Conservation (phyloP, 1,140 invertebrate species). For the Megalonaias nervosa region DNA sequence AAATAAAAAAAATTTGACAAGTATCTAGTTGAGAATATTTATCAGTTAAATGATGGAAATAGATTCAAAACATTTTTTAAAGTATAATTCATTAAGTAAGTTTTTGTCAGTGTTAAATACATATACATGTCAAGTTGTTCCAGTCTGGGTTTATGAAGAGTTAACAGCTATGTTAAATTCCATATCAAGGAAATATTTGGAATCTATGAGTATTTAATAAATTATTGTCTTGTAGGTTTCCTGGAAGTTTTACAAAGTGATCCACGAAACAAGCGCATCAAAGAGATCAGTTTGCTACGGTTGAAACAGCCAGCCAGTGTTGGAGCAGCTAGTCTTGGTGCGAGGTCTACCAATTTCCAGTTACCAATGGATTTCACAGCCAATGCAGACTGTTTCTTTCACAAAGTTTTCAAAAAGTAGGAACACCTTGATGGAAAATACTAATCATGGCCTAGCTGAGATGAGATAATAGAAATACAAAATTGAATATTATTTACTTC, state of each 20-base stretch:
- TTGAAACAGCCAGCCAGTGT: constrained; percentile 80
- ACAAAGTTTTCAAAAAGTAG: constrained; percentile 26
- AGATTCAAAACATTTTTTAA: no score
- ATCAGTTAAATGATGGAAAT: no score
- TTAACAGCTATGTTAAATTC: neutral
- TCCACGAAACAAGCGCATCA: constrained; percentile 56
- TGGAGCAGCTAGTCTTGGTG: constrained; percentile 84
- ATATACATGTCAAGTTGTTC: no score
- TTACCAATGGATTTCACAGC: constrained; percentile 74
- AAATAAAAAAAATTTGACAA: no score
- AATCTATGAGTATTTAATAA: neutral
- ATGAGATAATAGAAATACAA: no score
- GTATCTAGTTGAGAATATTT: no score
- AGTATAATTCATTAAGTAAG: no score
- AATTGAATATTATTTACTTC: no score
- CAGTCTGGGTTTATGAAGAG: neutral
- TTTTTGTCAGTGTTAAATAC: no score
- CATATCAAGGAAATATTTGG: neutral
- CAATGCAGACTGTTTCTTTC: constrained; percentile 75
- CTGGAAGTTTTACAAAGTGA: constrained; percentile 52
- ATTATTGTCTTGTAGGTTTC: constrained; percentile 47
- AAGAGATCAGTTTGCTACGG: constrained; percentile 78
- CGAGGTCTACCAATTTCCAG: constrained; percentile 75
- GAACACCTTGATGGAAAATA: no score
- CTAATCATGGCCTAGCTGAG: no score